A percentile compares a stretch with the other conserved stretches of the same genome.
phyloP scores from a whole-genome alignment of 1,140 invertebrate genomes.

The Elymnias hypermnestra region DNA sequence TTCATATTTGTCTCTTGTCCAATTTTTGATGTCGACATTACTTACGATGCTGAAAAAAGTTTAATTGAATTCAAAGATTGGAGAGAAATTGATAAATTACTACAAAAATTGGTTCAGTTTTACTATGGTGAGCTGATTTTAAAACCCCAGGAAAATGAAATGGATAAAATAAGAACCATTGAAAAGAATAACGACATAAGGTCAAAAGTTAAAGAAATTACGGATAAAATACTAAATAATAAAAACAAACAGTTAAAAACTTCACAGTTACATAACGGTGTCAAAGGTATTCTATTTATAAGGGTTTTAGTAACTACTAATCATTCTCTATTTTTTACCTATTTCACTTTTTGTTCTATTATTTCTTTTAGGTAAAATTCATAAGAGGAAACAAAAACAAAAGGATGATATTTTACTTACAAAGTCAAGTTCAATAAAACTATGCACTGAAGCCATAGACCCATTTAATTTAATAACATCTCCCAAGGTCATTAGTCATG shows the following conservation, averaged over 20 bases:
- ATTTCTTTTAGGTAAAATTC: conserved; percentile 9
- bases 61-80: conserved; percentile 80
- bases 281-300: conserved; percentile 4
- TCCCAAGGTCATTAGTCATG: too few species aligned
- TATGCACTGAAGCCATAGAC: too few species aligned
- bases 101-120: conserved; percentile 74
- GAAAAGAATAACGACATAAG: conserved; percentile 6
- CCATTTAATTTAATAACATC: too few species aligned
- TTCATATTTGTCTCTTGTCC: conserved; percentile 79
- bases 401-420: too few species aligned
- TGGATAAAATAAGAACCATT: not conserved
- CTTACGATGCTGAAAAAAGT: conserved; percentile 72
- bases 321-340: too few species aligned
- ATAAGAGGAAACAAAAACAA: too few species aligned
- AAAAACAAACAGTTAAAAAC: conserved; percentile 4
- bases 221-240: conserved; percentile 17
- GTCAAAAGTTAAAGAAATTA: conserved; percentile 20
- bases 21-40: conserved; percentile 76
- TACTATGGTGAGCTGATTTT: conserved; percentile 37
- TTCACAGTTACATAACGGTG: conserved; percentile 9
- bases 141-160: not conserved
- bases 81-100: conserved; percentile 68
- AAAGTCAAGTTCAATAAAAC: too few species aligned
- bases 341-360: too few species aligned
- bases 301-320: not conserved